phyloP scores from a whole-genome alignment of 2,797 vertebrate species.

The Poeciliopsis gracilis region DNA sequence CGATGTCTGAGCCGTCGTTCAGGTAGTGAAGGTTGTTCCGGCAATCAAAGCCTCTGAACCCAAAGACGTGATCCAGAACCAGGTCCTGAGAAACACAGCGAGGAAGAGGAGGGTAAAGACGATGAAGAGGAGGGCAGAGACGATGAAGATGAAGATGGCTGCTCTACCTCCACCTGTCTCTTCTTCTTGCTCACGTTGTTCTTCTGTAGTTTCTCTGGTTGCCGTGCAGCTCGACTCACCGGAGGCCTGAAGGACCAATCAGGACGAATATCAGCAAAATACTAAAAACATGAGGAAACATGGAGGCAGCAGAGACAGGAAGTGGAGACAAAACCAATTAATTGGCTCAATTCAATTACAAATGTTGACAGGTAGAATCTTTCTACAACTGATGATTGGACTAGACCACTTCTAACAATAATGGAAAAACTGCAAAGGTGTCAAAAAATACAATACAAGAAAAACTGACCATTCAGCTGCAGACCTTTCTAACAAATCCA shows the following conservation, averaged over 20 bases:
- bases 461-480: background rate
- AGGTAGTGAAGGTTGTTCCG: conserved; percentile 98
- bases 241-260: conserved; percentile 82
- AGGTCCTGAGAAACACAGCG: conserved; percentile 80
- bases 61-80: conserved; percentile 93
- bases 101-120: background rate
- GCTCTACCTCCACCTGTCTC: conserved; percentile 80
- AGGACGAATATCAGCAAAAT: background rate
- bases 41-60: conserved; percentile 93
- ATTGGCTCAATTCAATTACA: background rate
- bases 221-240: conserved; percentile 92
- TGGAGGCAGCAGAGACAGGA: background rate
- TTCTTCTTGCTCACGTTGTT: conserved; percentile 95
- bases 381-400: background rate
- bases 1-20: conserved; percentile 92
- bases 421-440: too few relatives aligned
- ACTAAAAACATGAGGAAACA: conserved; percentile 17
- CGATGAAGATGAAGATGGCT: too few relatives aligned
- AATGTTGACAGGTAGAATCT: background rate
- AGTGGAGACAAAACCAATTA: background rate
- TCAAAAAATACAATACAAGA: too few relatives aligned
- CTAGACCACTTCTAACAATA: too few relatives aligned
- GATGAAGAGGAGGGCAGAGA: too few relatives aligned
- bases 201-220: conserved; percentile 94
- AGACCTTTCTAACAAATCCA: too few relatives aligned